These are phyloP conservation scores for Fulica atra DNA, from an alignment of 2,113 vertebrate genomes.

Conservation along the genomic window DNA sequence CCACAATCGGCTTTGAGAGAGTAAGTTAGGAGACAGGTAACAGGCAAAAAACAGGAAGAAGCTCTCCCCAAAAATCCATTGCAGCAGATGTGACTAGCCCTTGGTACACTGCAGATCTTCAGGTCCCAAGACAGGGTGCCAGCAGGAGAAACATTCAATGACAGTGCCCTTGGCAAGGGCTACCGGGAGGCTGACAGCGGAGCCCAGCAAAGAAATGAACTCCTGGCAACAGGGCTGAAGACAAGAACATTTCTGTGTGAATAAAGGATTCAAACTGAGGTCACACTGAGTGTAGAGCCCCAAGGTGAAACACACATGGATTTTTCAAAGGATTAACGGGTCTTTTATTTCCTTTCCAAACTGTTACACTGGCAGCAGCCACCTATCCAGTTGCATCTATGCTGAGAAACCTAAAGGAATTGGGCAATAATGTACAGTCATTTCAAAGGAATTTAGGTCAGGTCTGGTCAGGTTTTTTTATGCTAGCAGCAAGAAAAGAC, in stretches of 20 bases:
- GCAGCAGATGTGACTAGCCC: neutral
- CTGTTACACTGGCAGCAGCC: neutral
- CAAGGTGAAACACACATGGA: neutral
- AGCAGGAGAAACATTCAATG: neutral
- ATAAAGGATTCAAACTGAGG: neutral
- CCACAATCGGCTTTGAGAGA: neutral
- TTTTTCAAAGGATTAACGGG: neutral
- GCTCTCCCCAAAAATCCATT: neutral
- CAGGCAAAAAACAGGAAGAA: neutral
- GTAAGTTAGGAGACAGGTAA: neutral
- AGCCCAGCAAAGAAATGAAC: slow-evolving; percentile 13
- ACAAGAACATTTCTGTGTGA: neutral
- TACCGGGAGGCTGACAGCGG: neutral
- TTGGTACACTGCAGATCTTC: neutral
- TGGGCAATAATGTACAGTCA: neutral
- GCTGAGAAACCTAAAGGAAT: neutral
- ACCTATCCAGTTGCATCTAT: neutral
- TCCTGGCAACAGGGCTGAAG: neutral
- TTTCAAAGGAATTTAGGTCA: neutral
- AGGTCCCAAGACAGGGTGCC: neutral
- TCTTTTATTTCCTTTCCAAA: slow-evolving; percentile 8
- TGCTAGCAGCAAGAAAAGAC: neutral
- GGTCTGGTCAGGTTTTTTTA: neutral
- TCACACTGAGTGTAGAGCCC: neutral
- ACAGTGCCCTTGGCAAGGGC: neutral